A percentile compares a stretch with the other conserved stretches of the same genome.
phyloP scores from a whole-genome alignment of 1,140 invertebrate species.

The Drosophila kohkoa region DNA sequence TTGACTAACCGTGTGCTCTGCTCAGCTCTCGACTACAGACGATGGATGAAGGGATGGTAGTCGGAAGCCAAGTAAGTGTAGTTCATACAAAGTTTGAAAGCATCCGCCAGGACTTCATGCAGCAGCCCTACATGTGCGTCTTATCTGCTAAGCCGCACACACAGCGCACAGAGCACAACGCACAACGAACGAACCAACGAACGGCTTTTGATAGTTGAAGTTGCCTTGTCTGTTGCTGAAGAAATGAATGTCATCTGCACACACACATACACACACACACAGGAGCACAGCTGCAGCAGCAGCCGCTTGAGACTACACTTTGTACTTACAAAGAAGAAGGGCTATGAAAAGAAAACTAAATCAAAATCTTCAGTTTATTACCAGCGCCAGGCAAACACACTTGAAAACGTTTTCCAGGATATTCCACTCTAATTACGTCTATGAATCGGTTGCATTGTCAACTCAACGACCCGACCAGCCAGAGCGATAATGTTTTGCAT shows the following conservation, averaged over 20 bases:
- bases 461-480: constrained; percentile 14
- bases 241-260: constrained; percentile 62
- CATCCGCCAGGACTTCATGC: constrained; percentile 27
- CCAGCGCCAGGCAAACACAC: constrained; percentile 31
- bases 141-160: constrained; percentile 53
- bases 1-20: constrained; percentile 11
- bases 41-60: neutral
- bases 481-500: constrained; percentile 36
- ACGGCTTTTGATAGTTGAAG: constrained; percentile 43
- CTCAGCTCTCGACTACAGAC: neutral
- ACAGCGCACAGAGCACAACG: neutral
- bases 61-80: constrained; percentile 41
- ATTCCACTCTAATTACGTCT: constrained; percentile 25
- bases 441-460: constrained; percentile 27
- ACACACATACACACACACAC: too few relatives aligned
- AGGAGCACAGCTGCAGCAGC: constrained; percentile 13
- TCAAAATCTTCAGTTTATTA: constrained; percentile 34
- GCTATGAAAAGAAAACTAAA: constrained; percentile 21
- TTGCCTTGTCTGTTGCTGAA: constrained; percentile 41
- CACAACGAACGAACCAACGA: constrained; percentile 1
- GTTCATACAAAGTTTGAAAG: constrained; percentile 55
- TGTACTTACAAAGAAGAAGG: neutral
- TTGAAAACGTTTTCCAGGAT: constrained; percentile 3
- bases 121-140: constrained; percentile 42
- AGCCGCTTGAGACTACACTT: constrained; percentile 24